Base-by-base conservation (phyloP, 2,113 vertebrate species). In the Machaerirhynchus nigripectus region DNA sequence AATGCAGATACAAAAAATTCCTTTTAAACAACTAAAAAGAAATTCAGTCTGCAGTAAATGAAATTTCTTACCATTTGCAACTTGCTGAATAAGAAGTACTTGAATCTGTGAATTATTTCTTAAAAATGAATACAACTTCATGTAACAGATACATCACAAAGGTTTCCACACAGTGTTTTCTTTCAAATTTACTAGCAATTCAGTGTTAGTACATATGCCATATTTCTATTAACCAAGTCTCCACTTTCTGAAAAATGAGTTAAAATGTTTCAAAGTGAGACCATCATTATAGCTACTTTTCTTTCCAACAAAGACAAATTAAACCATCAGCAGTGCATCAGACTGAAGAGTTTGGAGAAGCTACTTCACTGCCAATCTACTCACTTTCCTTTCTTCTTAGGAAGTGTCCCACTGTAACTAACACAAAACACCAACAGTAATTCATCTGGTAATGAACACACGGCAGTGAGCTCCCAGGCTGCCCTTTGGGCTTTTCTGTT, bases 141-240 rank as follows among this genome's bases (percentile, higher is more conserved):
- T 28, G 22, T 61, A 23, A 60, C 50, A 78, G n/a, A 59, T 46
- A 18, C 5, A 87, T 76, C 74, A 80, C 76, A 74, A 60, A 76
- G 28, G 60, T 60, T 87, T 91, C 50, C 22, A 49, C 44, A 40
- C 5, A n/a, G 16, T 40, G 26, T 67, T 80, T 91, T 63, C 84
- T 90, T 86, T 83, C 93, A 70, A 44, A 71, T 81, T 91, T 52
- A 78, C 69, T 74, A 90, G 67, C 83, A 89, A 92, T 82, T 96
- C 70, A 53, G 2, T 61, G 27, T 76, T 84, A 85, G 81, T 30
- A 79, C 40, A 79, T 15, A 56, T 47, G 39, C n/a, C 44, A 33
- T 31, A 74, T 60, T 95, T 67, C 82, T 86, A 56, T 49, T 46
- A 79, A 95, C 47, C 68, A 57, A 63, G 53, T 47, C 70, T 77